A percentile compares a stretch with the other conserved stretches of the same genome.
These are phyloP conservation scores for Spheniscus humboldti DNA, from an alignment of 2,797 vertebrate species.

Conservation along the genomic window DNA sequence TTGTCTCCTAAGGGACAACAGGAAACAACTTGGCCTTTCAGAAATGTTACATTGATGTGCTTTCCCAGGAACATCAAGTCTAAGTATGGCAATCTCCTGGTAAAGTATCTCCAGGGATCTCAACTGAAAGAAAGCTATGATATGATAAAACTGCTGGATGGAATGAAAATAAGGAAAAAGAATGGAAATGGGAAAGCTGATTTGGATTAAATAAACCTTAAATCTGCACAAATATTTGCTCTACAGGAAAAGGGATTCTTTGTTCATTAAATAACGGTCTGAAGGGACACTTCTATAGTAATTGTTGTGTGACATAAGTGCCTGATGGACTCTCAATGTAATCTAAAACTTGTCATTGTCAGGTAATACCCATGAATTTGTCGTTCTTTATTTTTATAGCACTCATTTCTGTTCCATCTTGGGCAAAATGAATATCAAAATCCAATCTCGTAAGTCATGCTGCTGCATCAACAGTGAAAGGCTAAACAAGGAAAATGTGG, in stretches of 20 bases:
- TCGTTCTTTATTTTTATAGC: not conserved
- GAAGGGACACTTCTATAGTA: not conserved
- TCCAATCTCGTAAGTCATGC: not conserved
- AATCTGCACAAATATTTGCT: conserved; percentile 1
- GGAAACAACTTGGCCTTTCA: conserved; percentile 59
- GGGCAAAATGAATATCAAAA: not conserved
- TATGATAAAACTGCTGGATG: not conserved
- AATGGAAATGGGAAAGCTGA: not conserved
- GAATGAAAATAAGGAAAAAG: conserved; percentile 39
- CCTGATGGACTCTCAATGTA: not conserved
- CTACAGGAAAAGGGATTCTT: not conserved
- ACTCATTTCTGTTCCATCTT: not conserved
- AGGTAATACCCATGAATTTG: not conserved
- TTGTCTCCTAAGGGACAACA: conserved; percentile 55
- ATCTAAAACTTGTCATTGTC: not conserved
- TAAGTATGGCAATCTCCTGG: conserved; percentile 28
- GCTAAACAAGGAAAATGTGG: not conserved
- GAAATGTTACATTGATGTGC: conserved; percentile 45
- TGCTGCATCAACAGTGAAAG: not conserved
- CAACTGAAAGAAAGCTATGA: conserved; percentile 22
- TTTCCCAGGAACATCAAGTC: conserved; percentile 33
- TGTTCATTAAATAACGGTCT: not conserved
- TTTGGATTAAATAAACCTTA: not conserved
- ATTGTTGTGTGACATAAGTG: not conserved
- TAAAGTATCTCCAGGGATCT: conserved; percentile 51